Base-by-base conservation (phyloP, 2,888 invertebrate species). In the Euclidia mi region DNA sequence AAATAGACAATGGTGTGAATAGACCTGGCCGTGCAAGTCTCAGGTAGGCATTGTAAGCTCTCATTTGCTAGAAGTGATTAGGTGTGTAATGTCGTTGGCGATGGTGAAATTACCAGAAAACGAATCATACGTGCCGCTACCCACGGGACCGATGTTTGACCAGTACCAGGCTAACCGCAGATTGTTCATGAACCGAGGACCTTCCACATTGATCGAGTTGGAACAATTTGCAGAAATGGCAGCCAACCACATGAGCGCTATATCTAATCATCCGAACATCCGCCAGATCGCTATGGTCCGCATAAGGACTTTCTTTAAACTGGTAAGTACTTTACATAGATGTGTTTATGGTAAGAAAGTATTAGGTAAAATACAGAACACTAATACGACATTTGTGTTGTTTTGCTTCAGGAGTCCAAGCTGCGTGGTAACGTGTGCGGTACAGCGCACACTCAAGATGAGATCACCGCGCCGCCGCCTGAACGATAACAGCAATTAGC, bases 391-490 rank as follows among this genome's bases (percentile, higher is more conserved):
- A 10, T 38, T 11, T 35, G 2, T 31, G n/a, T 38, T 25, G 2
- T 47, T 57, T 66, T 55, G 20, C 73, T 79, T 9, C 72, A 87
- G 86, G 82, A 84, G 63, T 87, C 85, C 58, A 76, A 80, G 56
- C 9, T 86, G 48, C 45, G 66, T 9, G 85, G 85, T 58, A 59
- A 76, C 31, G 50, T 69, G 1, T 85, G 84, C 44, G 73, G 74
- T 4, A 73, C 65, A 0, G 52, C 76, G 2, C 83, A 85, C 57
- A 40, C 72, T 31, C 83, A 87, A 58, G 83, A 86, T 40, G 83
- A 85, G 69, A 69, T 87, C 48, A 65, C 71, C 10, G 85, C 87
- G 1, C n/a, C n/a, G n/a, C n/a, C n/a, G n/a, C 85, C 85, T 6
- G 85, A 87, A 49, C 72, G 87, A 51, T 84, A 45, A 61, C 34